Conservation (phyloP, 2,888 invertebrate genomes). For the Zootermopsis nevadensis region DNA sequence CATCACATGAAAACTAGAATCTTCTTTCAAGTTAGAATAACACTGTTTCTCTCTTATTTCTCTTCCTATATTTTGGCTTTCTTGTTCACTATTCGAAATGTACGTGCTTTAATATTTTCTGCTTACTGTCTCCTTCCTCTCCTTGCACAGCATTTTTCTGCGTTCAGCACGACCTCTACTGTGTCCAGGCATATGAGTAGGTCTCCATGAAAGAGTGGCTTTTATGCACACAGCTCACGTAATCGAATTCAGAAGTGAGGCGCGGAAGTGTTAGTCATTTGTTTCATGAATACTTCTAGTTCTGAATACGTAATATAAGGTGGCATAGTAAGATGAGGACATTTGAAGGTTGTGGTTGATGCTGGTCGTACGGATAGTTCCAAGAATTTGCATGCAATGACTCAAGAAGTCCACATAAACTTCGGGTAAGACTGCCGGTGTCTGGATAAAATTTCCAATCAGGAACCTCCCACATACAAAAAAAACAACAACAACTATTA, state of each 20-base stretch:
- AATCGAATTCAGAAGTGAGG: background rate
- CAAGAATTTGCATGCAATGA: too few relatives aligned
- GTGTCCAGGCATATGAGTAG: conserved; percentile 1
- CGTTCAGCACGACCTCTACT: background rate
- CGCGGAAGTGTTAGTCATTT: background rate
- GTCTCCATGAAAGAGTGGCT: background rate
- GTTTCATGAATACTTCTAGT: too few relatives aligned
- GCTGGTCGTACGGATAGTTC: too few relatives aligned
- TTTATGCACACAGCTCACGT: conserved; percentile 4
- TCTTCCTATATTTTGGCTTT: background rate
- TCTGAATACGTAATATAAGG: too few relatives aligned
- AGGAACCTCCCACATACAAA: too few relatives aligned
- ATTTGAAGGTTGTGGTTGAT: too few relatives aligned
- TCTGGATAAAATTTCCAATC: too few relatives aligned
- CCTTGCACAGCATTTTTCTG: background rate
- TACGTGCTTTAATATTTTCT: conserved; percentile 35
- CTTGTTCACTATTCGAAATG: conserved; percentile 35
- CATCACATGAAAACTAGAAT: conserved; percentile 30
- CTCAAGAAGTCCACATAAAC: too few relatives aligned
- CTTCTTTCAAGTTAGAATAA: background rate
- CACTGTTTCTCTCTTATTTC: background rate
- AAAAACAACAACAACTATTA: too few relatives aligned
- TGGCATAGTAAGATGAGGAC: too few relatives aligned
- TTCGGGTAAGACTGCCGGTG: too few relatives aligned
- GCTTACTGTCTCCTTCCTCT: background rate